Evolutionary conservation across 1,140 invertebrate genomes (phyloP).

Genomic region (Dinoponera quadriceps): DNA sequence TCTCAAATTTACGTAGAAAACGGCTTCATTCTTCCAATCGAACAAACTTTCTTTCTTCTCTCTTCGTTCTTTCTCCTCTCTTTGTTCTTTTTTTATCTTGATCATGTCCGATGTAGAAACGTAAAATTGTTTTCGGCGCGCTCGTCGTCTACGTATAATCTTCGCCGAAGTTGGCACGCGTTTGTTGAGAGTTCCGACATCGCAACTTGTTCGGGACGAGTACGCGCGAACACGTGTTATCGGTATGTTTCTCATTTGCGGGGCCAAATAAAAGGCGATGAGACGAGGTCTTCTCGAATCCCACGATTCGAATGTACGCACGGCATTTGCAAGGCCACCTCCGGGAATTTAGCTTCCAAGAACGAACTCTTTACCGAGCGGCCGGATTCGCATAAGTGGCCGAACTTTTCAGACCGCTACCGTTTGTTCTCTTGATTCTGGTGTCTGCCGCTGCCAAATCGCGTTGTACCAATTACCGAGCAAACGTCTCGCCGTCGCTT

Average conservation of each 20-base stretch:
- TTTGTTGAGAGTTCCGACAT: constrained; percentile 38
- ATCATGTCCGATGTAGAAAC: background rate
- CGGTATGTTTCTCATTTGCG: constrained; percentile 67
- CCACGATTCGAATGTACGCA: constrained; percentile 59
- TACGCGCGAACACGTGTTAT: constrained; percentile 66
- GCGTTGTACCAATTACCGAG: constrained; percentile 23
- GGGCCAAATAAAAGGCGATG: constrained; percentile 33
- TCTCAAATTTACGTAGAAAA: too few species aligned
- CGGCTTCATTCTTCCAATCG: too few species aligned
- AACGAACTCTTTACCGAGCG: constrained; percentile 68
- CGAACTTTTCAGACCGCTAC: constrained; percentile 46
- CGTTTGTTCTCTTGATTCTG: background rate
- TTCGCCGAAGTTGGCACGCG: constrained; percentile 1
- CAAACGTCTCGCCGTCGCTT: constrained; percentile 15
- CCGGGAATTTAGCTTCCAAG: constrained; percentile 74
- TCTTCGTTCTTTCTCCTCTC: background rate
- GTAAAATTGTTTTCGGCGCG: background rate
- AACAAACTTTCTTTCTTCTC: too few species aligned
- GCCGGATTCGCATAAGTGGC: constrained; percentile 71
- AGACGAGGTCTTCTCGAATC: constrained; percentile 42
- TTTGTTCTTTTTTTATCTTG: background rate
- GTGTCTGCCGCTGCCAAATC: constrained; percentile 24
- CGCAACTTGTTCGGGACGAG: constrained; percentile 34
- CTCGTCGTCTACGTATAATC: constrained; percentile 18
- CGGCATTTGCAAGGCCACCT: constrained; percentile 54